Base-by-base conservation (phyloP, 92 coral and sea anemone species). In the Umimayanthus kanabou region DNA sequence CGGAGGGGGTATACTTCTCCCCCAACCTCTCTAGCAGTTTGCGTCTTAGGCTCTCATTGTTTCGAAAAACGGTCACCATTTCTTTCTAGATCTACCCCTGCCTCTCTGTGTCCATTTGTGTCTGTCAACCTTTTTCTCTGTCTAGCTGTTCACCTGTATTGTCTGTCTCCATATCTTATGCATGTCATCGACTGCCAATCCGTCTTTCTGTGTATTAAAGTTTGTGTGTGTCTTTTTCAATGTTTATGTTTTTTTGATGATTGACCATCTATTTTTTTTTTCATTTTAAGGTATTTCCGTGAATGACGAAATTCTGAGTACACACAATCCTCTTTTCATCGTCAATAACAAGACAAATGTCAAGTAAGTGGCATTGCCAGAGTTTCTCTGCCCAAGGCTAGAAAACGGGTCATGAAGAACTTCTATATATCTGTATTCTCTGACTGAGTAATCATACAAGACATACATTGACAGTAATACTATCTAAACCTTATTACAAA, bases 281-380 rank as follows among this genome's bases (percentile, higher is more conserved):
- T 50, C 87, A 4, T 92, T 82, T 88, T 39, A 89, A 96, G 99
- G 99, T 77, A 97, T 97, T 87, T 97, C 98, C 9, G 99, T 97
- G 39, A 97, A 95, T 50, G 99, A 97, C 76, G 99, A 97, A 87
- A 97, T 97, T 18, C 93, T 97, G 80, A 97, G 96, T 82, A 93
- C 93, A 45, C 94, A 95, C 88, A 97, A 97, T 85, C 99, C 99
- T 16, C 94, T 97, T 66, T 97, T 97, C 90, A 96, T 97, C 81
- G 98, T 97, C 85, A 97, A 97, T 82, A 97, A 94, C 90, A 97
- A 97, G 90, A 97, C 99, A n/a, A 97, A 97, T 77, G 99, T 97
- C 89, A 92, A 93, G 99, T 97, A 89, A 93, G 98, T 92, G 67
- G 20, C 26, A 4, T 23, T 9, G 22, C 1, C 39, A 40, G n/a